phyloP scores from a whole-genome alignment of 2,797 vertebrate species.

The Hydrophis major region DNA sequence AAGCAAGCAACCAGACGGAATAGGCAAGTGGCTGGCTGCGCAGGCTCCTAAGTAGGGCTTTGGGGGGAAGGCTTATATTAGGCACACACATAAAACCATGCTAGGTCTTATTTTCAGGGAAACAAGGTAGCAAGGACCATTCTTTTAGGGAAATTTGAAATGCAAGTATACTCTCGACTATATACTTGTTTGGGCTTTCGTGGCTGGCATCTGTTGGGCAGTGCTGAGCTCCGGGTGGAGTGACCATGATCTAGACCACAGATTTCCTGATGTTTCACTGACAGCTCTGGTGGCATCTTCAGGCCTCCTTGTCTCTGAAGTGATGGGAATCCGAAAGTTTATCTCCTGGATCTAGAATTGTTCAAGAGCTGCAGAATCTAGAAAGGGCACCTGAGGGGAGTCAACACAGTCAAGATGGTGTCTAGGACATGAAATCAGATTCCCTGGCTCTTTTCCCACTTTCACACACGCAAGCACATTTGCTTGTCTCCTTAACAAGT shows the following conservation, averaged over 20 bases:
- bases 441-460: not conserved
- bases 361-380: too few species aligned
- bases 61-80: too few species aligned
- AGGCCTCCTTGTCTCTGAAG: too few species aligned
- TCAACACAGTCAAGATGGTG: not conserved
- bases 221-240: not conserved
- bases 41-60: too few species aligned
- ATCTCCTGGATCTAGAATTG: not conserved
- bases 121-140: not conserved
- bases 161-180: not conserved
- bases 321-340: too few species aligned
- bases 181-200: not conserved
- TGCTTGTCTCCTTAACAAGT: not conserved
- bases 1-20: too few species aligned
- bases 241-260: not conserved
- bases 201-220: not conserved
- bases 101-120: too few species aligned
- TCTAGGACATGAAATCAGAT: not conserved
- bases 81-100: too few species aligned
- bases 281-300: too few species aligned
- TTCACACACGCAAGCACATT: not conserved
- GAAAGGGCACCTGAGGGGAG: not conserved
- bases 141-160: not conserved
- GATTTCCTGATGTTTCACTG: not conserved
- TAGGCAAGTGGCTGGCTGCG: too few species aligned